These are phyloP conservation scores for Dolichotis patagonum DNA, from an alignment of 2,113 vertebrate species.

Conservation along the genomic window DNA sequence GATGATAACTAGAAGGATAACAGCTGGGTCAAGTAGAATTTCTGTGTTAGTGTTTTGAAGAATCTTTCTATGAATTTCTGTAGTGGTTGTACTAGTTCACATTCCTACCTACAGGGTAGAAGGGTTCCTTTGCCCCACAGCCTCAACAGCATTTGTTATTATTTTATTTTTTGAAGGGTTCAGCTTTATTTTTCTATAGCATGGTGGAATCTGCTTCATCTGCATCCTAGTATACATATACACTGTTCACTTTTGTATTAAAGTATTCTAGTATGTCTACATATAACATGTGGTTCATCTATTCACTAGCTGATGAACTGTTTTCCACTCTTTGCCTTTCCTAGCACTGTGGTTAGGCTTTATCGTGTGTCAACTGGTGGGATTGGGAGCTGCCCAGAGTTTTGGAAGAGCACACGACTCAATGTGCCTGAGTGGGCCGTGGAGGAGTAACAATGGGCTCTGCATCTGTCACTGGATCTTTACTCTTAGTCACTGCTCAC, in stretches of 20 bases:
- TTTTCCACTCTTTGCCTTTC: background rate
- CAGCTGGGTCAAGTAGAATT: background rate
- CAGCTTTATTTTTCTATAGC: background rate
- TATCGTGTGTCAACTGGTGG: background rate
- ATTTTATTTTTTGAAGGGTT: background rate
- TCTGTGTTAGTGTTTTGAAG: background rate
- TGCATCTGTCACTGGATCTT: background rate
- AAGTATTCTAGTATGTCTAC: background rate
- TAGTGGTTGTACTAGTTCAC: background rate
- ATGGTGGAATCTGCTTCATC: background rate
- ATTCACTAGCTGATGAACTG: background rate
- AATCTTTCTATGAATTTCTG: background rate
- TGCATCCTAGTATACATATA: background rate
- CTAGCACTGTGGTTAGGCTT: background rate
- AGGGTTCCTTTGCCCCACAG: background rate
- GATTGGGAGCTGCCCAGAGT: background rate
- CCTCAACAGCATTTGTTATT: background rate
- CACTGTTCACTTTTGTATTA: background rate
- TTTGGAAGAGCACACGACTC: background rate
- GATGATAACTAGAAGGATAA: background rate
- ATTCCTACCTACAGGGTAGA: background rate
- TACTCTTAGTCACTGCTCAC: background rate
- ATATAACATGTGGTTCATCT: background rate
- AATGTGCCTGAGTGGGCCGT: background rate
- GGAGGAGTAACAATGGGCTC: too few relatives aligned